These are phyloP conservation scores for Papilio dardanus DNA, from an alignment of 1,140 invertebrate species.

Conservation along the genomic window DNA sequence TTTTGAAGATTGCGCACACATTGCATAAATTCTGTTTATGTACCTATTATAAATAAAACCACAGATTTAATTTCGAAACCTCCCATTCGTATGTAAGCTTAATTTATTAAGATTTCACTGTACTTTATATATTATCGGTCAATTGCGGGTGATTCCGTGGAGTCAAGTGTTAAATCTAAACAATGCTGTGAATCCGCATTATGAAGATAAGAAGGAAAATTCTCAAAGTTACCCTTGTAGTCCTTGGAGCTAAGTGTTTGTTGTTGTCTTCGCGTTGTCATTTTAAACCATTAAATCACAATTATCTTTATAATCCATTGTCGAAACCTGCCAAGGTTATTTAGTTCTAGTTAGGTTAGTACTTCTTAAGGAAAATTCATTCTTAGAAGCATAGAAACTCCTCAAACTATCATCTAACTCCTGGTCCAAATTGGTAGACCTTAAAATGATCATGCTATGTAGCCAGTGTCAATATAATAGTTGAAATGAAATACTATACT, in stretches of 20 bases:
- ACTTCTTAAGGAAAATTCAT: too few relatives aligned
- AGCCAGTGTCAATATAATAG: background rate
- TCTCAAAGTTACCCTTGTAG: background rate
- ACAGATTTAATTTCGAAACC: background rate
- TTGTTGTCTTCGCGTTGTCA: background rate
- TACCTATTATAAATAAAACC: too few relatives aligned
- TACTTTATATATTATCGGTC: constrained; percentile 10
- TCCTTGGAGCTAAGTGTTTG: too few relatives aligned
- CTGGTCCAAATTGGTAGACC: background rate
- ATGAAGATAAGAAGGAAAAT: background rate
- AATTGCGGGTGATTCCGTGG: background rate
- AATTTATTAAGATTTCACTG: background rate
- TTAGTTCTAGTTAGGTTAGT: too few relatives aligned
- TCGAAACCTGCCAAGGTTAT: too few relatives aligned
- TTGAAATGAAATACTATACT: background rate
- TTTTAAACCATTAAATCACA: background rate
- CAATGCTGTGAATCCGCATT: background rate
- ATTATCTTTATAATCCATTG: too few relatives aligned
- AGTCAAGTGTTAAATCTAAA: background rate
- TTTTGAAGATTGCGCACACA: too few relatives aligned
- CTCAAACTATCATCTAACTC: background rate
- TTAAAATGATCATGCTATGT: background rate
- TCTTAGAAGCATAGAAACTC: too few relatives aligned
- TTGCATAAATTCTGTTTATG: too few relatives aligned
- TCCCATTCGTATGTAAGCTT: background rate